Evolutionary conservation across 1,140 invertebrate genomes (phyloP).

Genomic region (Antheraea pernyi): DNA sequence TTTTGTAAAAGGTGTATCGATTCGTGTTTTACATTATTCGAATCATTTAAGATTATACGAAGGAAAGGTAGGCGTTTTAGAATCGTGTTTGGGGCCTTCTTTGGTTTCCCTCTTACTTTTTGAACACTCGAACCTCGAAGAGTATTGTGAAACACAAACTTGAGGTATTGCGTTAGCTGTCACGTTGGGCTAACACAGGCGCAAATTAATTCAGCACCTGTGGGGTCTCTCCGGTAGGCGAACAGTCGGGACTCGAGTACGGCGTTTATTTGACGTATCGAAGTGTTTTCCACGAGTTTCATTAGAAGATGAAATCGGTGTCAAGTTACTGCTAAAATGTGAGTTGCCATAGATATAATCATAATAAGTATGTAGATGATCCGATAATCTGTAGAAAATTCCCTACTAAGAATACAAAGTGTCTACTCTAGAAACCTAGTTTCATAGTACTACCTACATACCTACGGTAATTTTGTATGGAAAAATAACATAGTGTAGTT

Average conservation of each 20-base stretch:
- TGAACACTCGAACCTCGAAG: not conserved
- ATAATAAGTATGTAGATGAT: not conserved
- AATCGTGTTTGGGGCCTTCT: not conserved
- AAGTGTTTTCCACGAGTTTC: not conserved
- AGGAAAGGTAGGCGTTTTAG: not conserved
- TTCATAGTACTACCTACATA: not conserved
- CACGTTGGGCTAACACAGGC: not conserved
- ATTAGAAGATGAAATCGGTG: not conserved
- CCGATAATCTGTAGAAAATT: not conserved
- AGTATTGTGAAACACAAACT: not conserved
- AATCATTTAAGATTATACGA: too few relatives aligned
- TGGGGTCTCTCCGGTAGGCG: not conserved
- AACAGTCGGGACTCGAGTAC: not conserved
- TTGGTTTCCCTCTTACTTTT: conserved; percentile 1
- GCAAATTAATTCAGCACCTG: conserved; percentile 4
- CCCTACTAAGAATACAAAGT: not conserved
- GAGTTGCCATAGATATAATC: not conserved
- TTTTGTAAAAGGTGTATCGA: too few relatives aligned
- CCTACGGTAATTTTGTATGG: not conserved
- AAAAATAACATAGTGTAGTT: too few relatives aligned
- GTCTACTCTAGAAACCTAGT: not conserved
- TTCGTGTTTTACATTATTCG: too few relatives aligned
- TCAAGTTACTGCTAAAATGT: not conserved
- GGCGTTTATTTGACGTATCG: not conserved
- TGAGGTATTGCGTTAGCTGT: not conserved